phyloP scores from a whole-genome alignment of 2,797 vertebrate species.

The Etheostoma nigrum region DNA sequence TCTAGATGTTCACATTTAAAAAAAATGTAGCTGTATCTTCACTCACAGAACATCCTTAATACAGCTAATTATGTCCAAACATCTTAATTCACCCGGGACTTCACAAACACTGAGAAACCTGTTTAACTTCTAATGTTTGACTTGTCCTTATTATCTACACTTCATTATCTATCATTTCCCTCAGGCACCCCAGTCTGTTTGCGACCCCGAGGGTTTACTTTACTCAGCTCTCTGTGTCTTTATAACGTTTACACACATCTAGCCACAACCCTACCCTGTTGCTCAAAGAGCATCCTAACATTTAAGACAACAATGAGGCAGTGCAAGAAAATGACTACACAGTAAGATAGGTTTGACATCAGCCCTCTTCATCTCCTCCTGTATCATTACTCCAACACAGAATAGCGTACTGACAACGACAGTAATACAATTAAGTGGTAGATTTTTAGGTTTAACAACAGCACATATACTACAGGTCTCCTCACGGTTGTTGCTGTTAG shows the following conservation, averaged over 20 bases:
- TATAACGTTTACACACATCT: constrained; percentile 37
- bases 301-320: constrained; percentile 15
- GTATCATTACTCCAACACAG: neutral
- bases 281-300: constrained; percentile 8
- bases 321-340: constrained; percentile 7
- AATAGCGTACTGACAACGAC: neutral
- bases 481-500: neutral
- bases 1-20: constrained; percentile 6
- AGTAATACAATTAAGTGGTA: neutral
- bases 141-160: constrained; percentile 59
- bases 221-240: constrained; percentile 49
- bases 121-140: constrained; percentile 64
- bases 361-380: neutral
- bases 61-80: constrained; percentile 31
- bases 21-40: neutral
- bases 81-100: constrained; percentile 11
- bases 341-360: constrained; percentile 8
- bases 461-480: neutral
- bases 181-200: constrained; percentile 48
- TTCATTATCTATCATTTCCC: constrained; percentile 47
- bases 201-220: constrained; percentile 56
- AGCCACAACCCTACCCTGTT: constrained; percentile 5
- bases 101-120: constrained; percentile 43
- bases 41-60: neutral
- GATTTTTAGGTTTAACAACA: neutral